Evolutionary conservation across 2,888 invertebrate genomes (phyloP).

Genomic region (Terebella lapidaria): DNA sequence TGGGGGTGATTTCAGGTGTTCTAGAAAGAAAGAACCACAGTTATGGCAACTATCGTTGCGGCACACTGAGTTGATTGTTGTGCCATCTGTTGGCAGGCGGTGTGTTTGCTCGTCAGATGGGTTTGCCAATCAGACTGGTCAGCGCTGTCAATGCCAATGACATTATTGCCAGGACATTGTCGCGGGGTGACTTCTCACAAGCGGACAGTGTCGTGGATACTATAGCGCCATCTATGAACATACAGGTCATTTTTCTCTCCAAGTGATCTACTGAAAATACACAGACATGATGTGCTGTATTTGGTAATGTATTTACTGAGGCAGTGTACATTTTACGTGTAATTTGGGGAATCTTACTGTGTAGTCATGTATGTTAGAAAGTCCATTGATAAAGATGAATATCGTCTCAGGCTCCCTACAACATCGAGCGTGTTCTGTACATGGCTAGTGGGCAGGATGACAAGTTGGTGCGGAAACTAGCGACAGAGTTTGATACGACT

Average conservation of each 20-base stretch:
- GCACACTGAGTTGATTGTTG: too few relatives aligned
- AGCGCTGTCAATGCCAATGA: constrained; percentile 54
- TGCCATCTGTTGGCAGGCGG: background rate
- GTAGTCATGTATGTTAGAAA: background rate
- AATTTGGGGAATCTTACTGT: background rate
- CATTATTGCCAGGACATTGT: constrained; percentile 45
- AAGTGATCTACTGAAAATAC: background rate
- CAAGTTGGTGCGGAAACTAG: constrained; percentile 32
- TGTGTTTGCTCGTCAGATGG: constrained; percentile 52
- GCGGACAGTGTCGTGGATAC: constrained; percentile 36
- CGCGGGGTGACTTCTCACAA: constrained; percentile 41
- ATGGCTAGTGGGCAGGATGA: constrained; percentile 41
- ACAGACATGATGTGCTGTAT: background rate
- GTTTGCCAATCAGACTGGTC: constrained; percentile 53
- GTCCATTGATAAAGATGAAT: too few relatives aligned
- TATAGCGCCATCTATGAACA: constrained; percentile 55
- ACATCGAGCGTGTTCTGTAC: constrained; percentile 53
- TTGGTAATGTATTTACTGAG: background rate
- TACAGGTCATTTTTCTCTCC: constrained; percentile 42
- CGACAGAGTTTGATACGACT: constrained; percentile 38
- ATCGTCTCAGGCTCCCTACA: constrained; percentile 55
- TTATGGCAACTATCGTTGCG: too few relatives aligned
- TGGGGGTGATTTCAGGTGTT: too few relatives aligned
- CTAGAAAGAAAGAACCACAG: too few relatives aligned
- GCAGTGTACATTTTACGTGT: background rate